These are phyloP conservation scores for Circaetus cinerascens DNA, from an alignment of 2,113 vertebrate species.

Conservation along the genomic window DNA sequence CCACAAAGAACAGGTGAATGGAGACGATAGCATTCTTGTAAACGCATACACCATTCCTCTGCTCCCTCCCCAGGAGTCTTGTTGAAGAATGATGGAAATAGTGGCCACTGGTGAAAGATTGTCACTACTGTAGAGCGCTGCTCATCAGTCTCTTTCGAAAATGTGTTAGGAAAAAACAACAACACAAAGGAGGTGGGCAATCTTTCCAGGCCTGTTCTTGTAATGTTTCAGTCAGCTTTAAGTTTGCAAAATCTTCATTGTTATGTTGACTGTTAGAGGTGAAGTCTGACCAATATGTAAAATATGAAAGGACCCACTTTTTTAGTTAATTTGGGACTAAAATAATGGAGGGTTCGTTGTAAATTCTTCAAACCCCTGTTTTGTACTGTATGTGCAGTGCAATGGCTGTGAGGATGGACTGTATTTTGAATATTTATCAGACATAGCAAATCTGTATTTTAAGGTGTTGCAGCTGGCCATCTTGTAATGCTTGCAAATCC, in stretches of 20 bases:
- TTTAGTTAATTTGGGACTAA: background rate
- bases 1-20: background rate
- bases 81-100: background rate
- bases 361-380: background rate
- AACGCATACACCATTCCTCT: background rate
- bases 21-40: background rate
- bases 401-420: background rate
- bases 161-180: background rate
- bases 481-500: background rate
- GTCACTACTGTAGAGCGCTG: background rate
- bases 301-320: background rate
- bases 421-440: background rate
- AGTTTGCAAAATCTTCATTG: background rate
- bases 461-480: background rate
- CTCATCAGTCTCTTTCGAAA: background rate
- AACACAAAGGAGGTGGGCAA: background rate
- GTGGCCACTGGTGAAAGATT: background rate
- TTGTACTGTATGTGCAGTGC: background rate
- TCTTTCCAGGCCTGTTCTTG: background rate
- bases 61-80: background rate
- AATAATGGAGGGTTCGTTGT: background rate
- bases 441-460: background rate
- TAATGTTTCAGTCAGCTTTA: background rate
- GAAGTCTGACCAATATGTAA: background rate
- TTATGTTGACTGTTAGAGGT: background rate